A percentile compares a stretch with the other conserved stretches of the same genome.
These are phyloP conservation scores for Eupleurogrammus muticus DNA, from an alignment of 2,797 vertebrate species.

Conservation along the genomic window DNA sequence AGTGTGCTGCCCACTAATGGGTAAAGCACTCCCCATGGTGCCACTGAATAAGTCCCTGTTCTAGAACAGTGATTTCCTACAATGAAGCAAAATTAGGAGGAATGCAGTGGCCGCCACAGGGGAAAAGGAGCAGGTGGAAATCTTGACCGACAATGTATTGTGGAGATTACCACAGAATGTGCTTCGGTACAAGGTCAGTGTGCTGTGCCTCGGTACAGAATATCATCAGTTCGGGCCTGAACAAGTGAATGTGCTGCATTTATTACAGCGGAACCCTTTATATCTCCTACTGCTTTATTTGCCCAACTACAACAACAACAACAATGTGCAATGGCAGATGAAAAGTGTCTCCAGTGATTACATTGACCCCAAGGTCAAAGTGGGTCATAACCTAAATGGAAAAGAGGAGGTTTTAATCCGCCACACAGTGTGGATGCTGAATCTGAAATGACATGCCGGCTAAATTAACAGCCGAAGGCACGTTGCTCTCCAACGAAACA, in stretches of 20 bases:
- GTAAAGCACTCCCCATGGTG: slow-evolving; percentile 64
- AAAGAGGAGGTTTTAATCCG: slow-evolving; percentile 54
- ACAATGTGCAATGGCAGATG: slow-evolving; percentile 12
- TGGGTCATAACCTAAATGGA: slow-evolving; percentile 27
- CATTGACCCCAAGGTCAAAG: slow-evolving; percentile 39
- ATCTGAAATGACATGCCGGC: slow-evolving; percentile 53
- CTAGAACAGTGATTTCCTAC: slow-evolving; percentile 71
- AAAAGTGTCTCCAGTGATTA: slow-evolving; percentile 41
- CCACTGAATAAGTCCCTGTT: slow-evolving; percentile 65
- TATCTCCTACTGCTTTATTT: slow-evolving; percentile 17
- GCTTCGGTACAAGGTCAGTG: slow-evolving; percentile 34
- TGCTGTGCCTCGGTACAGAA: background rate
- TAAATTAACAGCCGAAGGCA: slow-evolving; percentile 59
- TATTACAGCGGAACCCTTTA: slow-evolving; percentile 4
- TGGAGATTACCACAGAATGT: slow-evolving; percentile 31
- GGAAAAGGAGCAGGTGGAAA: slow-evolving; percentile 28
- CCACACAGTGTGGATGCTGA: slow-evolving; percentile 34
- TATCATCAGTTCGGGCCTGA: slow-evolving; percentile 3
- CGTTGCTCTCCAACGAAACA: slow-evolving; percentile 47
- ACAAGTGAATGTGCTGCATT: slow-evolving; percentile 4
- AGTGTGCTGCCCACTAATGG: slow-evolving; percentile 70
- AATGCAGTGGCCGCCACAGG: slow-evolving; percentile 30
- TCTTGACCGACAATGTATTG: slow-evolving; percentile 28
- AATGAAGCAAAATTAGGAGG: slow-evolving; percentile 67
- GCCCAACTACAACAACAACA: slow-evolving; percentile 20